phyloP scores from a whole-genome alignment of 2,888 invertebrate species.

The Schizotus pectinicornis region DNA sequence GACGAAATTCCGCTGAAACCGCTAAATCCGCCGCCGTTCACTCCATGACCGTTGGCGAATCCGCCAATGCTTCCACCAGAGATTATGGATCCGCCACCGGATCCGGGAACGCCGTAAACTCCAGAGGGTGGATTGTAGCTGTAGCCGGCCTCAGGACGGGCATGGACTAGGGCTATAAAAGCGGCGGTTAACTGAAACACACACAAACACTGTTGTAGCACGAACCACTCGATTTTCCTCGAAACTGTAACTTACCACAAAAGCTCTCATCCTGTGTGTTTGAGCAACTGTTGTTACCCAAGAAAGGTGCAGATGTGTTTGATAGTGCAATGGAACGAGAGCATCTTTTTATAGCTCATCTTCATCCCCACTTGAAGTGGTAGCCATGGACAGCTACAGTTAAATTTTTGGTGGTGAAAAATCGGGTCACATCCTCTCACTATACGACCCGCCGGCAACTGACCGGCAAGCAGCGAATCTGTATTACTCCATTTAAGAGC shows the following conservation, averaged over 20 bases:
- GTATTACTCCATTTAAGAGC: slow-evolving; percentile 21
- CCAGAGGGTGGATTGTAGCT: slow-evolving; percentile 55
- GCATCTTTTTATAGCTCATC: slow-evolving; percentile 16
- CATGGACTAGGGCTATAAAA: slow-evolving; percentile 65
- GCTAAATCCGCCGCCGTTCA: slow-evolving; percentile 46
- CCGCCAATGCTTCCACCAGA: slow-evolving; percentile 24
- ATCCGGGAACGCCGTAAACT: not conserved
- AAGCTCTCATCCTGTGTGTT: slow-evolving; percentile 46
- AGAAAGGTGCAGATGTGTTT: slow-evolving; percentile 3
- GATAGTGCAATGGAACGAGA: slow-evolving; percentile 9
- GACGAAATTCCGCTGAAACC: slow-evolving; percentile 54
- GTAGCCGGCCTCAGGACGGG: slow-evolving; percentile 68
- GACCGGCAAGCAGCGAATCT: slow-evolving; percentile 24
- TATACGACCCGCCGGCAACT: slow-evolving; percentile 18
- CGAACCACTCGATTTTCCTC: slow-evolving; percentile 7
- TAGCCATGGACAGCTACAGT: not conserved
- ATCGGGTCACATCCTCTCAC: slow-evolving; percentile 38
- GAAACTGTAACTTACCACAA: slow-evolving; percentile 48
- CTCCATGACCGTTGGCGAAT: slow-evolving; percentile 48
- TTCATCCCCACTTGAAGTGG: slow-evolving; percentile 15
- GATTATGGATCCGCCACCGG: not conserved
- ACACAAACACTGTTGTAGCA: slow-evolving; percentile 12
- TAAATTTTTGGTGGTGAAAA: slow-evolving; percentile 31
- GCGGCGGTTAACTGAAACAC: slow-evolving; percentile 48
- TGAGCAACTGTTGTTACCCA: slow-evolving; percentile 31